Evolutionary conservation across 2,113 vertebrate species (phyloP).

Genomic region (Campylomormyrus tamandua): DNA sequence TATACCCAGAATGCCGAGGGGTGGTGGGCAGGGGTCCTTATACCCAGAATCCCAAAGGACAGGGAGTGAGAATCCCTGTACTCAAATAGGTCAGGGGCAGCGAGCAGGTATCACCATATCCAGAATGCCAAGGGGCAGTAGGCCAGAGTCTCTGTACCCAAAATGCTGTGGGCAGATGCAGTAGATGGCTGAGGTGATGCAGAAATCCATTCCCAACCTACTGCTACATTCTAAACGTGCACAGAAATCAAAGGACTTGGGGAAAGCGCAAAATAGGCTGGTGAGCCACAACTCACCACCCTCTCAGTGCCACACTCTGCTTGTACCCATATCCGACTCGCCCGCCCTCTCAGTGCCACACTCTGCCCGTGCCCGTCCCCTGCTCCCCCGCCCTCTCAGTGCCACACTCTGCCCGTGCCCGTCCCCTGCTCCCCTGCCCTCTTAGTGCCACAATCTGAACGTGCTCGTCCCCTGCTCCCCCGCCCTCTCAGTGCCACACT

Average conservation of each 20-base stretch:
- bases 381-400: slow-evolving; percentile 31
- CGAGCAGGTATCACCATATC: neutral
- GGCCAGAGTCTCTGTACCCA: neutral
- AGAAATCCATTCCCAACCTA: slow-evolving; percentile 42
- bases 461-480: neutral
- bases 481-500: neutral
- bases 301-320: slow-evolving; percentile 44
- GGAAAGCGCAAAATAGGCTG: slow-evolving; percentile 59
- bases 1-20: neutral
- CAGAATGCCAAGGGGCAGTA: slow-evolving; percentile 7
- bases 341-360: slow-evolving; percentile 25
- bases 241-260: slow-evolving; percentile 59
- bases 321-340: neutral
- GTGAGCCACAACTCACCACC: slow-evolving; percentile 43
- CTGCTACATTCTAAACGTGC: slow-evolving; percentile 62
- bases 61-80: neutral
- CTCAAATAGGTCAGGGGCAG: neutral
- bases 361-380: neutral
- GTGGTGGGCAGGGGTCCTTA: neutral
- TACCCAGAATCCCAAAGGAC: neutral
- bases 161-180: neutral
- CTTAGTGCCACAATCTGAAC: slow-evolving; percentile 43
- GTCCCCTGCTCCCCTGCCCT: slow-evolving; percentile 19
- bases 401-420: slow-evolving; percentile 38
- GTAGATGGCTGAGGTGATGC: neutral